These are phyloP conservation scores for Aurelia sp. DNA, from an alignment of 30 jellyfish, hydroid and myxozoan genomes.

Conservation along the genomic window DNA sequence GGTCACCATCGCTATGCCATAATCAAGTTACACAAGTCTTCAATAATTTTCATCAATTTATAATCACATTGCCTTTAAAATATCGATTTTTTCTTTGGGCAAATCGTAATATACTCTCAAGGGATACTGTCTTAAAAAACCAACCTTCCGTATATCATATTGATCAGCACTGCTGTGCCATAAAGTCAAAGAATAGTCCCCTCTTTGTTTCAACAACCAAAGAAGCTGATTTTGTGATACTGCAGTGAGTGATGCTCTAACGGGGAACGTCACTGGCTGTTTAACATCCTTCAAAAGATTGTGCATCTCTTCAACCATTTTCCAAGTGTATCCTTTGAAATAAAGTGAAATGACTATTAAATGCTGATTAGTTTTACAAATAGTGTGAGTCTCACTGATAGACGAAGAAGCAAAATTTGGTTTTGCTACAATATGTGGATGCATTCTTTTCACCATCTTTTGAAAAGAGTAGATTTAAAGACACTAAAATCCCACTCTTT, in stretches of 20 bases:
- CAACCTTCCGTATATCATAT: slow-evolving; percentile 55
- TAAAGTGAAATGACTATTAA: too few species aligned
- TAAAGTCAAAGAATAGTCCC: slow-evolving; percentile 69
- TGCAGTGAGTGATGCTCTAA: slow-evolving; percentile 89
- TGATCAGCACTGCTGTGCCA: slow-evolving; percentile 86
- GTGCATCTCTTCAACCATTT: slow-evolving; percentile 80
- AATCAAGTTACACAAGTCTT: not conserved
- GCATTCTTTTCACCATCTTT: too few species aligned
- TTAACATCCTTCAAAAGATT: slow-evolving; percentile 16
- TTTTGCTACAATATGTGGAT: too few species aligned
- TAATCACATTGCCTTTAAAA: too few species aligned
- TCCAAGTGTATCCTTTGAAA: slow-evolving; percentile 83
- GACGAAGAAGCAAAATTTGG: too few species aligned
- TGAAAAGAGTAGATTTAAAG: too few species aligned
- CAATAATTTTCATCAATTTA: too few species aligned
- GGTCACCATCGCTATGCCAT: slow-evolving; percentile 82
- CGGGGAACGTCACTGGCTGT: slow-evolving; percentile 86
- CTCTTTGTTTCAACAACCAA: slow-evolving; percentile 68
- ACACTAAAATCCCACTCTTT: too few species aligned
- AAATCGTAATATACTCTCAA: slow-evolving; percentile 77
- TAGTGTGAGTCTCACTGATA: too few species aligned
- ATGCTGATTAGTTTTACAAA: too few species aligned
- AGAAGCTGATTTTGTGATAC: slow-evolving; percentile 68
- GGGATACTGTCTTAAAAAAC: slow-evolving; percentile 59
- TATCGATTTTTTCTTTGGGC: slow-evolving; percentile 51